These are phyloP conservation scores for Austrofundulus limnaeus DNA, from an alignment of 2,113 vertebrate species.

Conservation along the genomic window DNA sequence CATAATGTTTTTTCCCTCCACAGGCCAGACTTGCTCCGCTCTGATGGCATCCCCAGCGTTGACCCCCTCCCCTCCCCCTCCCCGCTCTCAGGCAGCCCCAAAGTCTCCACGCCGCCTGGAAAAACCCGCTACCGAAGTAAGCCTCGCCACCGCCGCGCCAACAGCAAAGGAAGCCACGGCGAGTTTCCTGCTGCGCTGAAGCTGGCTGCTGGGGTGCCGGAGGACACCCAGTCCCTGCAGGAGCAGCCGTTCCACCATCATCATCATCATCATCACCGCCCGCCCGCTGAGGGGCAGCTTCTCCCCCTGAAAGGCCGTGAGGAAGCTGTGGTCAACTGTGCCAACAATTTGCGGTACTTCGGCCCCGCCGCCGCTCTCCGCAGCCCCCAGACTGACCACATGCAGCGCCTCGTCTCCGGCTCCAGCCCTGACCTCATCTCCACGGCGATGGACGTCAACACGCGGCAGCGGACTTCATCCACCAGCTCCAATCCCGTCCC, in stretches of 20 bases:
- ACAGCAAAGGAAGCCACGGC: slow-evolving; percentile 92
- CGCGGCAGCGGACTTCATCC: slow-evolving; percentile 74
- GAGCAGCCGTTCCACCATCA: slow-evolving; percentile 68
- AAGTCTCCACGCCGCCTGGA: slow-evolving; percentile 85
- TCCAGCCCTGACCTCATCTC: slow-evolving; percentile 94
- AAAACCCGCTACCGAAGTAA: slow-evolving; percentile 94
- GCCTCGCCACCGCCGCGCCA: slow-evolving; percentile 92
- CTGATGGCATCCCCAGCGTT: slow-evolving; percentile 88
- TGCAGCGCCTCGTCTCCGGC: slow-evolving; percentile 86
- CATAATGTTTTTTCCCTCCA: background rate
- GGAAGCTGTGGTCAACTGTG: slow-evolving; percentile 89
- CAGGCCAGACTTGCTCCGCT: slow-evolving; percentile 92
- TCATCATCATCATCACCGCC: slow-evolving; percentile 69
- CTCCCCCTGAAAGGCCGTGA: slow-evolving; percentile 79
- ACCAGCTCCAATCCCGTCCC: slow-evolving; percentile 39
- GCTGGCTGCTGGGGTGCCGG: slow-evolving; percentile 70
- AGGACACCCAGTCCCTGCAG: slow-evolving; percentile 74
- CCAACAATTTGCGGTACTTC: slow-evolving; percentile 95
- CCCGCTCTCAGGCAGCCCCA: slow-evolving; percentile 91
- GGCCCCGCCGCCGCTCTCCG: slow-evolving; percentile 92
- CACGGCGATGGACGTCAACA: slow-evolving; percentile 84
- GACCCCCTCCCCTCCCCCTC: slow-evolving; percentile 85
- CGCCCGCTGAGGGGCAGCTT: slow-evolving; percentile 54
- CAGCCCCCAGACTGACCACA: slow-evolving; percentile 93
- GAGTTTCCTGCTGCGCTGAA: slow-evolving; percentile 88